Percentiles rank a stretch among this genome's conserved stretches.
These are phyloP conservation scores for Ceyx melanurus DNA, from an alignment of 2,113 vertebrate species.

Conservation along the genomic window DNA sequence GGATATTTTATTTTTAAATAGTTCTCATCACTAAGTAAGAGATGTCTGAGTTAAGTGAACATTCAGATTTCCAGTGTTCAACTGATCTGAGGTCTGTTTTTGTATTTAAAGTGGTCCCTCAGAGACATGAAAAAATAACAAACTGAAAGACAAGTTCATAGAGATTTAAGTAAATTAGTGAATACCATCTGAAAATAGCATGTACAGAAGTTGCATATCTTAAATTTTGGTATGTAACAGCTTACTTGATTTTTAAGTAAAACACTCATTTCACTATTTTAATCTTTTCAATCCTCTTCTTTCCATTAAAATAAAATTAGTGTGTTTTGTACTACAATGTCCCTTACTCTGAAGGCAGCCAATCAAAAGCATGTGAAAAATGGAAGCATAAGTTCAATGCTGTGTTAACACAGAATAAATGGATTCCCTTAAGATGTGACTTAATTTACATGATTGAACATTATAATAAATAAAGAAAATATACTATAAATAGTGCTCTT, in stretches of 20 bases:
- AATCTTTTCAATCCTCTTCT: neutral
- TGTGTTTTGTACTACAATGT: conserved; percentile 9
- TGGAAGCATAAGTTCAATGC: neutral
- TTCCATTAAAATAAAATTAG: neutral
- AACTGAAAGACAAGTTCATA: neutral
- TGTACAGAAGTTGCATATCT: neutral
- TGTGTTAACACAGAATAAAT: neutral
- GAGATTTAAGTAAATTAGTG: neutral
- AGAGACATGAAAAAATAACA: neutral
- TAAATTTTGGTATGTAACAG: neutral
- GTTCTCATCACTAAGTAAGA: neutral
- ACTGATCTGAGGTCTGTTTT: neutral
- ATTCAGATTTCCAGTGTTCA: neutral
- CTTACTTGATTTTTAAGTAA: neutral
- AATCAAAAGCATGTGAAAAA: neutral
- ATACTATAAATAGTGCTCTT: neutral
- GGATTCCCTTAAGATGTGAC: neutral
- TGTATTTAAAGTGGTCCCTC: neutral
- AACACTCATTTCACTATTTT: neutral
- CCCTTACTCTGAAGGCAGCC: neutral
- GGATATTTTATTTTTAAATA: neutral
- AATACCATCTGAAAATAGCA: neutral
- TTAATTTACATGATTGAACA: neutral
- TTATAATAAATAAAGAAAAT: conserved; percentile 12
- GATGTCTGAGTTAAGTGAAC: neutral